phyloP scores from a whole-genome alignment of 2,797 vertebrate genomes.

The Rhynchotus rufescens region DNA sequence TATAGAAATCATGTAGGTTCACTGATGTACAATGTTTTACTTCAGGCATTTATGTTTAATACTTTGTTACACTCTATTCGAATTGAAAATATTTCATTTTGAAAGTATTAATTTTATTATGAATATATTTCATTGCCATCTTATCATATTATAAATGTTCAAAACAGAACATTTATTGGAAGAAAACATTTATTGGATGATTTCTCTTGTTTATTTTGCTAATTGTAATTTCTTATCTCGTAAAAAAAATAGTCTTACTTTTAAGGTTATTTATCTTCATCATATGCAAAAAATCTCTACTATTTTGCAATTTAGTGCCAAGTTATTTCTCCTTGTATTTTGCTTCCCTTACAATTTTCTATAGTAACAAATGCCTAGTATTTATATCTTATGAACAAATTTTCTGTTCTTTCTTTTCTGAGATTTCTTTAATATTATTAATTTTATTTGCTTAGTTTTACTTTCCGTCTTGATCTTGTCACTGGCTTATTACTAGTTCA shows the following conservation, averaged over 20 bases:
- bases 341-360: neutral
- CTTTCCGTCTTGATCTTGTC: neutral
- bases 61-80: neutral
- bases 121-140: neutral
- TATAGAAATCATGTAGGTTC: neutral
- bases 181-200: neutral
- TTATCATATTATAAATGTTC: too few species aligned
- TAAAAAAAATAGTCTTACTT: neutral
- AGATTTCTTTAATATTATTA: neutral
- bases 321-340: neutral
- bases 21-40: neutral
- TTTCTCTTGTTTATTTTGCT: neutral
- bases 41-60: neutral
- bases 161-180: neutral
- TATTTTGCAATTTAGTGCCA: neutral
- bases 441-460: neutral
- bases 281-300: fast-evolving
- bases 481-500: neutral
- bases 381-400: neutral
- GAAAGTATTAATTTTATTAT: neutral
- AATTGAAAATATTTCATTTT: neutral
- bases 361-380: neutral
- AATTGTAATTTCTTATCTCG: neutral
- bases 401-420: neutral
- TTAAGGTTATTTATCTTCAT: neutral